phyloP scores from a whole-genome alignment of 2,888 invertebrate species.

The Acrocyrtus sp. region DNA sequence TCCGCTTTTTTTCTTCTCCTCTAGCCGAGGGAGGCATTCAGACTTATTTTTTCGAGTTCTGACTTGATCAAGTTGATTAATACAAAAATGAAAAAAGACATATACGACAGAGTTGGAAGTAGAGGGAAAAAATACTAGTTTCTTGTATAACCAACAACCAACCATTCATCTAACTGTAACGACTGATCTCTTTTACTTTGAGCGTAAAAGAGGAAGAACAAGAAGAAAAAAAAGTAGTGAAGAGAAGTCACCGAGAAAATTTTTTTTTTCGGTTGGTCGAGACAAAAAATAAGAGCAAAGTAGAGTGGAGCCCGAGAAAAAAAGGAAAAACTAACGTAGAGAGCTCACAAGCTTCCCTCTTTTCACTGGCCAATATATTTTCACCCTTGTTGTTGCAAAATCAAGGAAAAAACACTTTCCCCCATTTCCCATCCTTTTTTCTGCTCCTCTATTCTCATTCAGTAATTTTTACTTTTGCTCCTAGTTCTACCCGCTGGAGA shows the following conservation, averaged over 20 bases:
- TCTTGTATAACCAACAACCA: constrained; percentile 1
- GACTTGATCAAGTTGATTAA: constrained; percentile 43
- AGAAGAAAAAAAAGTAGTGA: neutral
- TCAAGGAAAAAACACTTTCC: constrained; percentile 41
- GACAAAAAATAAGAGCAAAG: constrained; percentile 24
- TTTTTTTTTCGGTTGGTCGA: constrained; percentile 9
- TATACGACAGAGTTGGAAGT: neutral
- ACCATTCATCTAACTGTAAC: neutral
- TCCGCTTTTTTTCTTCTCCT: constrained; percentile 8
- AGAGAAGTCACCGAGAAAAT: neutral
- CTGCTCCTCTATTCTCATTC: constrained; percentile 1
- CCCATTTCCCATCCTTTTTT: constrained; percentile 15
- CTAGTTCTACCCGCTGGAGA: no score
- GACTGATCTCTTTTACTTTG: neutral
- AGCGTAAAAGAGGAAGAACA: neutral
- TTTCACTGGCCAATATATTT: constrained; percentile 27
- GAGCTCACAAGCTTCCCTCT: constrained; percentile 6
- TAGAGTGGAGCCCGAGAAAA: constrained; percentile 20
- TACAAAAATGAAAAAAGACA: constrained; percentile 20
- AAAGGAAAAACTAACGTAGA: constrained; percentile 18
- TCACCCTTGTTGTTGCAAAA: constrained; percentile 50
- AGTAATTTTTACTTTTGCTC: no score
- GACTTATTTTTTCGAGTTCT: constrained; percentile 23
- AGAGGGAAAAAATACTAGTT: neutral
- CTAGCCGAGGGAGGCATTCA: constrained; percentile 2